Evolutionary conservation across 2,888 invertebrate genomes (phyloP).

Genomic region (Stenodera caucasica): DNA sequence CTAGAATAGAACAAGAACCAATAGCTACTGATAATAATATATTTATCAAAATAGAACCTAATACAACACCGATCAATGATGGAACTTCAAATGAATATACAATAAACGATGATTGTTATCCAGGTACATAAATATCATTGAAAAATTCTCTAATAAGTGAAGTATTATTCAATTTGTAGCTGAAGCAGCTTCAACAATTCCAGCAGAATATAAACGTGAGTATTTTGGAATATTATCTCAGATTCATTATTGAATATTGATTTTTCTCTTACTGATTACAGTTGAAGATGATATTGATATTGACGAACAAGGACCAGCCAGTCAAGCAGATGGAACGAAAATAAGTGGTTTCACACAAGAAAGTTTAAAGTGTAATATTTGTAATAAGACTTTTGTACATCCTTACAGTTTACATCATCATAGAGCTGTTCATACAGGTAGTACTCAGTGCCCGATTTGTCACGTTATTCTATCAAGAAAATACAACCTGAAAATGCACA

Average conservation of each 20-base stretch:
- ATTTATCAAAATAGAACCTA: too few species aligned
- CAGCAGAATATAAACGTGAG: too few species aligned
- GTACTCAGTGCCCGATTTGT: constrained; percentile 24
- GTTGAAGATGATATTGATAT: background rate
- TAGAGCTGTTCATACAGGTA: constrained; percentile 25
- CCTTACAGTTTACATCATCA: constrained; percentile 29
- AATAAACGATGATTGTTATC: too few species aligned
- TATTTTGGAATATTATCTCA: too few species aligned
- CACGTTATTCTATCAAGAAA: constrained; percentile 21
- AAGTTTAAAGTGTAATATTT: constrained; percentile 14
- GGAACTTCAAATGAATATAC: too few species aligned
- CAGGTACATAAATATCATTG: too few species aligned
- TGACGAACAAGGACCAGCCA: background rate
- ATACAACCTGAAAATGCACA: constrained; percentile 26
- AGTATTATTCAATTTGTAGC: too few species aligned
- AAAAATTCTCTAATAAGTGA: too few species aligned
- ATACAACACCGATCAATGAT: too few species aligned
- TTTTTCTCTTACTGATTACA: background rate
- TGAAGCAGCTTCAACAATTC: too few species aligned
- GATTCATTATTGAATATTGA: background rate
- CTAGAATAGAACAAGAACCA: too few species aligned
- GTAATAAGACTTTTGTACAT: constrained; percentile 12
- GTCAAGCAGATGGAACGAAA: background rate
- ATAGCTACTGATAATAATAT: too few species aligned
- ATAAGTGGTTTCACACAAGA: constrained; percentile 17